Evolutionary conservation across 2,797 vertebrate species (phyloP), one percentile per base, ranked within the genome.

Genomic region (Hippoglossus hippoglossus): DNA sequence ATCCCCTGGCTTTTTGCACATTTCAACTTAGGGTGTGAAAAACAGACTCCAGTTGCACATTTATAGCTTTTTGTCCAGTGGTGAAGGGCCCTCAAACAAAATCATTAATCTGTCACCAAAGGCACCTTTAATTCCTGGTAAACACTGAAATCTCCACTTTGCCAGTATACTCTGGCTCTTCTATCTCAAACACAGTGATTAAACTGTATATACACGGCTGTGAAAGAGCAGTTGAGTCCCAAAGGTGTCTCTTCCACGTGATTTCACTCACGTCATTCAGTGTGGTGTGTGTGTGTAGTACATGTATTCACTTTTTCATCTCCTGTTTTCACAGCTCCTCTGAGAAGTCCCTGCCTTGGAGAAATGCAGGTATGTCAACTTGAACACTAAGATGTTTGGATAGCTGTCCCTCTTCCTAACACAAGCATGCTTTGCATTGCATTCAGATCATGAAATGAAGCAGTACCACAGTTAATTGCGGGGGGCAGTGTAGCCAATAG

Each of bases 301-400:
- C 67, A 70, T 51, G 1, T 80, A 66, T 57, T 88, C 21, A 79
- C 60, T 72, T 68, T 80, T 67, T 68, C 22, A 34, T 87, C 50
- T 82, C 44, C 60, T 66, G 3, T 75, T 60, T 58, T 22, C 28
- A 12, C 94, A 99, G 98, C 93, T 99, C 98, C 50, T 99, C 98
- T 94, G 98, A 99, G 93, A 99, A 98, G 94, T 98, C 97, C 80
- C 96, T 98, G 93, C 97, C 97, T 82, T 99, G 98, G 98, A 97
- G 96, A 96, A 94, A 95, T 67, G 89, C 96, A 97, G 98, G 98
- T 99, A 97, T 56, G 80, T 80, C 47, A 28, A 28, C 59, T 53
- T 49, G 50, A 26, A 57, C 49, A 58, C 25, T 13, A 4, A 59
- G 68, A 65, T 63, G 11, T 64, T 68, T 69, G 8, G 6, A 26